A percentile compares a stretch with the other conserved stretches of the same genome.
Conservation (phyloP, 2,888 invertebrate species). For the Tuberolachnus salignus region DNA sequence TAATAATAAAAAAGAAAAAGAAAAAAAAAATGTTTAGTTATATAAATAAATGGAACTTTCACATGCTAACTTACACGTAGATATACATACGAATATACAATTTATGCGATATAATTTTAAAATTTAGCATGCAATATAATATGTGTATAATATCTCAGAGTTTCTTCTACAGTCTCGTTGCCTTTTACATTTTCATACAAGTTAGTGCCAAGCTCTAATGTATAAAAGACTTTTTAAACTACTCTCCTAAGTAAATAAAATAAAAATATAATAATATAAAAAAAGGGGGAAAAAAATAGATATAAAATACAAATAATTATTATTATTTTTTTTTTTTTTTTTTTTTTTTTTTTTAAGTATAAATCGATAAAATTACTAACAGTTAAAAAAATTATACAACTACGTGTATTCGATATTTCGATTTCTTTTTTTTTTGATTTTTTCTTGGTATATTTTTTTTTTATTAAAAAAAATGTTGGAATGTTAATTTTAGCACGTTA, state of each 20-base stretch:
- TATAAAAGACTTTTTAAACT: constrained; percentile 50
- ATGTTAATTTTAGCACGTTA: constrained; percentile 41
- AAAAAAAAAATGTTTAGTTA: constrained; percentile 40
- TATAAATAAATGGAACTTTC: constrained; percentile 53
- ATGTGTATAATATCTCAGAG: constrained; percentile 47
- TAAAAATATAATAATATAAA: constrained; percentile 39
- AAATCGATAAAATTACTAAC: constrained; percentile 55
- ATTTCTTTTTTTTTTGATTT: constrained; percentile 21
- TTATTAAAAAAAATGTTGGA: constrained; percentile 48
- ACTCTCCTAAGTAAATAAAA: constrained; percentile 52
- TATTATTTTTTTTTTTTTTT: constrained; percentile 1
- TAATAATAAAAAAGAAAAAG: constrained; percentile 18
- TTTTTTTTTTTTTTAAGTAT: constrained; percentile 18
- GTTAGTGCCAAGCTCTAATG: constrained; percentile 56
- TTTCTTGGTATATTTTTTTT: constrained; percentile 13
- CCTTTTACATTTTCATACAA: constrained; percentile 46
- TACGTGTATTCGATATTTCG: constrained; percentile 28
- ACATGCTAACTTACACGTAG: constrained; percentile 52
- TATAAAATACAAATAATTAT: constrained; percentile 52
- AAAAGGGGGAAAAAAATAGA: constrained; percentile 47
- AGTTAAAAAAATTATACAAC: constrained; percentile 49
- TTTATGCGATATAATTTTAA: constrained; percentile 48
- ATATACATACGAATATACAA: constrained; percentile 53
- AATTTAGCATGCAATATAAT: constrained; percentile 51
- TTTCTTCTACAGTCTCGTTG: constrained; percentile 53